Evolutionary conservation across 2,888 invertebrate genomes (phyloP), one percentile per base, ranked within the genome.

Genomic region (Lycophotia porphyrea): DNA sequence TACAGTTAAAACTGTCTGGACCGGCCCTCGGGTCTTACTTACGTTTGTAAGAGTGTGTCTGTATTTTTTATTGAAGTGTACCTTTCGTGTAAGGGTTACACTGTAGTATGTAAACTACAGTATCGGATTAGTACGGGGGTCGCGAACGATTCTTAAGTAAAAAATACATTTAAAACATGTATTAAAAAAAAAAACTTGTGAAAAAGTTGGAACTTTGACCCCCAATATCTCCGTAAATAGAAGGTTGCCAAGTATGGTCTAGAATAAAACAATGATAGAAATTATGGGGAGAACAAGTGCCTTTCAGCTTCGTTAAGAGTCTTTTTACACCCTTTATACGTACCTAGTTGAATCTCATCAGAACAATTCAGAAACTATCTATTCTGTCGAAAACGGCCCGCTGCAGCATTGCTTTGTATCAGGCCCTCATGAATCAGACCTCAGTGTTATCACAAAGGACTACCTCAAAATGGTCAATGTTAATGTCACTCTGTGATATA

Each of bases 1-100:
- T 47, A 55, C 63, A 55, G 36, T 75, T 81, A 55, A 77, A 77
- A 81, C 77, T 55, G 76, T 77, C 63, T 77, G 55, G 55, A 55
- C 27, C 5, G 31, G 15, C 75, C 31, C 27, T 81, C 31, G 24
- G 61, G 44, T 47, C 49, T 78, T 15, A 64, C 27, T 42, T 52
- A 76, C 24, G 47, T 60, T 74, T 58, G 18, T 42, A 36, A 24
- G 24, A 74, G 75, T n/a, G 24, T 39, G 27, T 39, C 47, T 47
- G 31, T 61, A 47, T 58, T 47, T 58, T 47, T 47, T 31, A 18
- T 31, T 60, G 21, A 60, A 31, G 15, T 39, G 31, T 76, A 61
- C 5, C 18, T 9, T 39, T n/a, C 18, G 5, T 58, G 13, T 27
- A 21, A 42, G 74, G 24, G 18, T 44, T 24, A 49, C 18, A 31